Evolutionary conservation across 2,113 vertebrate species (phyloP).

Genomic region (Indicator indicator): DNA sequence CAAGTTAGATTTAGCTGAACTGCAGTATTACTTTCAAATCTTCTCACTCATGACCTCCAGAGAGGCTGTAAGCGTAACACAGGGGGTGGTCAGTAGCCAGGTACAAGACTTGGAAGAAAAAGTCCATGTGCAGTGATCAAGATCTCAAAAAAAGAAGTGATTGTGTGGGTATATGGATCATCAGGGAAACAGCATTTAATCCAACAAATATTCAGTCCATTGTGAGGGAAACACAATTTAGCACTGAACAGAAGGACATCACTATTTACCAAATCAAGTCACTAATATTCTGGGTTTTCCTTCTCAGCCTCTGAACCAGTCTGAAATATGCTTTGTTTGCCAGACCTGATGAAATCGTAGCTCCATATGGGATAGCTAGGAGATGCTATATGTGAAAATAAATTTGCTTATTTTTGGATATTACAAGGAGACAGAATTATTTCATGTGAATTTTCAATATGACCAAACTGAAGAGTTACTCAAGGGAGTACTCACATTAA

Average conservation of each 20-base stretch:
- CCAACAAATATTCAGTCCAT: not conserved
- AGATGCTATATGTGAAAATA: not conserved
- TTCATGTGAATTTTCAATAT: not conserved
- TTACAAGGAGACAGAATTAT: not conserved
- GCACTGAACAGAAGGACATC: not conserved
- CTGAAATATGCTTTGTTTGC: not conserved
- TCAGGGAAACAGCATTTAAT: not conserved
- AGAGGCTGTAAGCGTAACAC: not conserved
- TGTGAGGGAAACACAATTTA: not conserved
- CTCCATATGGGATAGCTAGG: not conserved
- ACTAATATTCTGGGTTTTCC: not conserved
- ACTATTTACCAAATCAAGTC: not conserved
- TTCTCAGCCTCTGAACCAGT: not conserved
- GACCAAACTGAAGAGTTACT: not conserved
- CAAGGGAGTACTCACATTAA: not conserved
- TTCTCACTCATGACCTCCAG: not conserved
- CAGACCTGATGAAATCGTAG: not conserved
- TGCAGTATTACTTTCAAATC: not conserved
- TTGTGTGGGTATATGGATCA: not conserved
- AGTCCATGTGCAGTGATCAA: not conserved
- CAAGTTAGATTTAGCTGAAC: not conserved
- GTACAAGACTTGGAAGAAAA: not conserved
- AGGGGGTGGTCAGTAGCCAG: not conserved
- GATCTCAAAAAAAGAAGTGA: rapidly evolving
- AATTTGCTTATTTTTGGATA: not conserved